Base-by-base conservation (phyloP, 2,888 invertebrate species). In the Ceramica pisi region DNA sequence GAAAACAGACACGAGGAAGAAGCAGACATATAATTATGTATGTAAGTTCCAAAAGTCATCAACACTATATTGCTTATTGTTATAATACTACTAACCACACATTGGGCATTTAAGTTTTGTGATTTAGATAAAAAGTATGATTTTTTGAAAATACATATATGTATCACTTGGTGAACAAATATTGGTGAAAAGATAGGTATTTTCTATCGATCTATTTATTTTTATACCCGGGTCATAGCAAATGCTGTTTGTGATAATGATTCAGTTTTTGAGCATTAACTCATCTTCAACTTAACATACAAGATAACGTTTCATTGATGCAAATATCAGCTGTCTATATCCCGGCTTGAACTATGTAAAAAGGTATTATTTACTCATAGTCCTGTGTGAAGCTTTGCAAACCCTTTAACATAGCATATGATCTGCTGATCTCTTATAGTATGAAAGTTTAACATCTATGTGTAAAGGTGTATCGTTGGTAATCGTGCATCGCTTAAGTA, bases 401-500 rank as follows among this genome's bases (percentile, higher is more conserved):
- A 56, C 1, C n/a, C 35, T 35, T 9, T 35, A 35, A n/a, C 14
- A 7, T 10, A 14, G 44, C 10, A 21, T 12, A 61, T n/a, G 16
- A 9, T 26, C 21, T 26, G 9, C 9, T 10, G 4, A 51, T 51
- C 12, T 38, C 5, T 5, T 9, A 26, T 23, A 14, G 48, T 35
- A 12, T 23, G n/a, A 10, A 53, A 16, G n/a, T 19, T 9, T 38
- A 65, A 31, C 44, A 74, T 53, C 70, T 14, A 53, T 0, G 31
- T 26, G 53, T 10, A 56, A 78, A 61, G 4, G 19, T 60, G 16
- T 71, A 62, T 80, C 81, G 53, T 69, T 70, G 48, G 26, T 71
- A 59, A 75, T 72, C 73, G 72, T 82, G 79, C 59, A 82, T 82
- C 67, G 66, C 50, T 80, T 57, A 78, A 61, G 19, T 72, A 76